Evolutionary conservation across 30 jellyfish, hydroid and myxozoan genomes (phyloP).

Genomic region (Phacellophora camtschatica): DNA sequence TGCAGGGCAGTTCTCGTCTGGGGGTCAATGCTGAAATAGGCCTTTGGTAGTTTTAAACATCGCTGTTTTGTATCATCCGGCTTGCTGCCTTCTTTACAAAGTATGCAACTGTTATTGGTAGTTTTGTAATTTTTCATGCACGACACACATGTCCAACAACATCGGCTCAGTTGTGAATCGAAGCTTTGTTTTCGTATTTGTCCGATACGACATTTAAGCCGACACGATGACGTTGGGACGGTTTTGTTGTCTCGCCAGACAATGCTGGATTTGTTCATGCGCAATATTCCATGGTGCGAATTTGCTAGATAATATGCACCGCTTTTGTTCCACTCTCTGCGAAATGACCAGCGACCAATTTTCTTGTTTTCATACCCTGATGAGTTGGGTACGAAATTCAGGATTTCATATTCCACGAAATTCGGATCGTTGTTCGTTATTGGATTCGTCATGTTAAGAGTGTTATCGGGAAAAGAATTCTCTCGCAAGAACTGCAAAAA

Average conservation of each 20-base stretch:
- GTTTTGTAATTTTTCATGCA: slow-evolving; percentile 49
- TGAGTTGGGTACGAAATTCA: slow-evolving; percentile 4
- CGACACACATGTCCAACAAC: slow-evolving; percentile 85
- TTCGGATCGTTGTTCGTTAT: slow-evolving; percentile 15
- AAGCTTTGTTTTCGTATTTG: not conserved
- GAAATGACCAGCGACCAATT: slow-evolving; percentile 45
- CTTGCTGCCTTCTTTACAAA: slow-evolving; percentile 41
- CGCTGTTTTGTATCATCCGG: slow-evolving; percentile 23
- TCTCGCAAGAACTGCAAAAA: slow-evolving; percentile 9
- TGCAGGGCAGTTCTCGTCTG: not conserved
- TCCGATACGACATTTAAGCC: slow-evolving; percentile 70
- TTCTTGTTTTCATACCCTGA: slow-evolving; percentile 25
- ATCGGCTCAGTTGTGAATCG: slow-evolving; percentile 26
- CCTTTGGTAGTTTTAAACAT: slow-evolving; percentile 48
- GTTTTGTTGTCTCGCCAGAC: not conserved
- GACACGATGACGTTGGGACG: slow-evolving; percentile 55
- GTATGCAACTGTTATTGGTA: slow-evolving; percentile 50
- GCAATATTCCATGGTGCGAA: not conserved
- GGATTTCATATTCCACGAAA: slow-evolving; percentile 61
- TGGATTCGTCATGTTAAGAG: slow-evolving; percentile 55
- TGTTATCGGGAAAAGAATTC: slow-evolving; percentile 73
- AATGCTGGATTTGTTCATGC: not conserved
- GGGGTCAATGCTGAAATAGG: not conserved
- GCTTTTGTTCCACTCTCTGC: slow-evolving; percentile 18
- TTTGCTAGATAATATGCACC: slow-evolving; percentile 8